These are phyloP conservation scores for Hyperoplus immaculatus DNA, from an alignment of 2,797 vertebrate genomes.

Conservation along the genomic window DNA sequence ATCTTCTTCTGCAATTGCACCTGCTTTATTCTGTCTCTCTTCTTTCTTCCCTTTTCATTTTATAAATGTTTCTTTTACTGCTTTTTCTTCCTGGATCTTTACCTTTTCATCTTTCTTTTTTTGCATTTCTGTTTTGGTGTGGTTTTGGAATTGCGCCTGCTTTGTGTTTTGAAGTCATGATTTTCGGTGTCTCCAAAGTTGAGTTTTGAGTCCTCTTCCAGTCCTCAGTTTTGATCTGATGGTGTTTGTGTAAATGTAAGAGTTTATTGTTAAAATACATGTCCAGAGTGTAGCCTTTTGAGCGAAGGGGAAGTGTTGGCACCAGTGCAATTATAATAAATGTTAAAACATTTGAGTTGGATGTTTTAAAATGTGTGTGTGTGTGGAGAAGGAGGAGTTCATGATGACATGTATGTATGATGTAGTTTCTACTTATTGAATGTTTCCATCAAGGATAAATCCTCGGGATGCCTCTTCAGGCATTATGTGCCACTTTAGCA, in stretches of 20 bases:
- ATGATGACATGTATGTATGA: slow-evolving; percentile 47
- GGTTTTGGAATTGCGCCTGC: slow-evolving; percentile 75
- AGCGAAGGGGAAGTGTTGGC: slow-evolving; percentile 53
- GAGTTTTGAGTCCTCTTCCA: slow-evolving; percentile 65
- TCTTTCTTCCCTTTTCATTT: slow-evolving; percentile 56
- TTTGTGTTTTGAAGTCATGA: slow-evolving; percentile 72
- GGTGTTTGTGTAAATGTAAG: slow-evolving; percentile 67
- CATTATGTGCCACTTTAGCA: slow-evolving; percentile 36
- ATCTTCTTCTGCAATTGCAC: slow-evolving; percentile 66
- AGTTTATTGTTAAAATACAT: slow-evolving; percentile 72
- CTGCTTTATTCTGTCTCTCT: slow-evolving; percentile 60
- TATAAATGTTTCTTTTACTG: slow-evolving; percentile 60
- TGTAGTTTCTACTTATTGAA: slow-evolving; percentile 66
- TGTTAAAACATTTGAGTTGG: slow-evolving; percentile 57
- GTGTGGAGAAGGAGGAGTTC: slow-evolving; percentile 47
- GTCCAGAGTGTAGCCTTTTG: slow-evolving; percentile 69
- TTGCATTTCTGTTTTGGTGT: slow-evolving; percentile 75
- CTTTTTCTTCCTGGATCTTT: slow-evolving; percentile 44
- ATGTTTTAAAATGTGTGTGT: slow-evolving; percentile 20
- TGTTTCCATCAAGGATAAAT: slow-evolving; percentile 67
- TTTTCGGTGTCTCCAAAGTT: slow-evolving; percentile 68
- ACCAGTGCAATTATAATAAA: slow-evolving; percentile 77
- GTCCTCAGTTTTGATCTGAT: slow-evolving; percentile 62
- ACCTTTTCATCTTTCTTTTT: slow-evolving; percentile 24
- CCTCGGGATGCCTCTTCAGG: slow-evolving; percentile 32